Conservation (phyloP, 2,888 invertebrate species). For the Dioctria linearis region DNA sequence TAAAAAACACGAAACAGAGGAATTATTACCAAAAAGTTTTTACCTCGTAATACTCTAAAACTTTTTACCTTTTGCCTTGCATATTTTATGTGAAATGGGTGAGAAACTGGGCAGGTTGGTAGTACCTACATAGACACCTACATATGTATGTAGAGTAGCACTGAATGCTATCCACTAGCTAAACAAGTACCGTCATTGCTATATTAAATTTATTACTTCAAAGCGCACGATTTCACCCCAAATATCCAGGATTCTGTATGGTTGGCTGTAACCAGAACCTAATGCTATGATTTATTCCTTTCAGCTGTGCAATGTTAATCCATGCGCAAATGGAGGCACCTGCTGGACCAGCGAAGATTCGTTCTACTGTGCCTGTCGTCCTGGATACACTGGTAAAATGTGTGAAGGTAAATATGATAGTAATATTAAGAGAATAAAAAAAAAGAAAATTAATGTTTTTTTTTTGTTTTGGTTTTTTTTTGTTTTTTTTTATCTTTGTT, state of each 20-base stretch:
- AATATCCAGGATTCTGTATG: background rate
- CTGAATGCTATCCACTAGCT: background rate
- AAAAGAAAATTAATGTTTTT: too few species aligned
- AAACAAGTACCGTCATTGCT: slow-evolving; percentile 31
- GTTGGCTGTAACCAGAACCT: background rate
- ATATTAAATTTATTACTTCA: slow-evolving; percentile 36
- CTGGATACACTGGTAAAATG: slow-evolving; percentile 84
- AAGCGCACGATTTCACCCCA: background rate
- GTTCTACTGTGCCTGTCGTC: slow-evolving; percentile 85
- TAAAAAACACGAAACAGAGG: background rate
- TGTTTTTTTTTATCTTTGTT: too few species aligned
- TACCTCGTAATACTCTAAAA: background rate
- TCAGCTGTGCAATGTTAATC: slow-evolving; percentile 81
- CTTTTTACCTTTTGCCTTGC: too few species aligned
- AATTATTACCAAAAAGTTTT: background rate
- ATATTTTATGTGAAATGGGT: slow-evolving; percentile 34
- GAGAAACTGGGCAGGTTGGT: slow-evolving; percentile 1
- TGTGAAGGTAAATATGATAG: slow-evolving; percentile 78
- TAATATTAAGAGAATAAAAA: background rate
- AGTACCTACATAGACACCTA: background rate
- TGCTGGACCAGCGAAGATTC: slow-evolving; percentile 84
- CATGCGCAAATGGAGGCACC: slow-evolving; percentile 83
- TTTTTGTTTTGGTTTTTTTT: too few species aligned
- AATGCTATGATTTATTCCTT: slow-evolving; percentile 60
- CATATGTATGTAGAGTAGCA: background rate